Evolutionary conservation across 2,888 invertebrate species (phyloP), one percentile per base, ranked within the genome.

Genomic region (Pherbina coryleti): DNA sequence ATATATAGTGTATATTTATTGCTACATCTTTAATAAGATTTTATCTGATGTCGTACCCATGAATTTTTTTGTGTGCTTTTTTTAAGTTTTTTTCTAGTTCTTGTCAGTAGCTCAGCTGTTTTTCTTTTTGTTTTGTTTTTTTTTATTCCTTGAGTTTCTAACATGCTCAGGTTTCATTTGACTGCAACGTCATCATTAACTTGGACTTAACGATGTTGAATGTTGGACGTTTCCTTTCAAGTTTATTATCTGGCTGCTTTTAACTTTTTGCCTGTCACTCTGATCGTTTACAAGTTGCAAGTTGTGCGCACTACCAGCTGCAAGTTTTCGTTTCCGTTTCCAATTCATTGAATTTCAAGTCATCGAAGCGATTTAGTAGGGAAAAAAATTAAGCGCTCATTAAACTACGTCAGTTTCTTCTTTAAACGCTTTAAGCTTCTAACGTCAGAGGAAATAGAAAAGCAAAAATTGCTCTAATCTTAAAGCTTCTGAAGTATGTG

Each of bases 321-420:
- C 72, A 69, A 69, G 28, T 69, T 49, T 51, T 28, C 9, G 70
- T 51, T 70, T 70, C 51, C 72, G 37, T 72, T 72, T 72, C 60
- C 72, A 57, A 72, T 72, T 72, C 72, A 72, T 72, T 60, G 72
- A 31, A 60, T 72, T 72, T 37, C 37, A 25, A 72, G 57, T 72
- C 44, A 37, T 72, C 37, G 72, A 72, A 72, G 72, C 60, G 14
- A 22, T 69, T 69, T 51, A 22, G 44, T 44, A 44, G 44, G 37
- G 37, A 8, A 1, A 11, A 44, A 44, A 11, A 1, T 11, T 2
- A 44, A 44, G 14, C 11, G 11, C 44, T 44, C 14, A 14, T 44
- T 11, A 44, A 44, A 44, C 2, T 11, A 44, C 1, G 44, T 44
- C 1, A 44, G 14, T 44, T 44, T 44, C n/a, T 44, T 11, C 44